Conservation (phyloP, 2,888 invertebrate species). For the Drosophila anceps region DNA sequence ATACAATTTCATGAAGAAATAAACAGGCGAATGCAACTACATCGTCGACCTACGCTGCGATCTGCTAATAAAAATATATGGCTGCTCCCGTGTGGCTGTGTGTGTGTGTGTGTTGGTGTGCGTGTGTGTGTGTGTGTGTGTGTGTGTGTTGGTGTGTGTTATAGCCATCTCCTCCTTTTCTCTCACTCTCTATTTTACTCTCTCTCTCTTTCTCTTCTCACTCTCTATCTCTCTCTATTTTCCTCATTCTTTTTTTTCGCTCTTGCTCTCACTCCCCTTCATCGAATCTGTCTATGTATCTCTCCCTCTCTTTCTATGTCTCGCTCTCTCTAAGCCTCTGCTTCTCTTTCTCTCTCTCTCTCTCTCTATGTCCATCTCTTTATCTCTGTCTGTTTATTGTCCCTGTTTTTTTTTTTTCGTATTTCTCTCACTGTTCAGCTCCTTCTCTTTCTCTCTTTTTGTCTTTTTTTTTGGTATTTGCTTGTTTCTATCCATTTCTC, state of each 20-base stretch:
- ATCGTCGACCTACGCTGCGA: not conserved
- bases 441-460: not conserved
- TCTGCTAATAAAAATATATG: not conserved
- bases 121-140: not conserved
- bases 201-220: not conserved
- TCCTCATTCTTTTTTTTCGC: too few relatives aligned
- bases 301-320: not conserved
- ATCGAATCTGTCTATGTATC: not conserved
- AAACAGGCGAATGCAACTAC: conserved; percentile 2
- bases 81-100: not conserved
- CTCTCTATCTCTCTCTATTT: not conserved
- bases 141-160: not conserved
- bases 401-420: not conserved
- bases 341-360: too few relatives aligned
- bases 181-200: not conserved
- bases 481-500: too few relatives aligned
- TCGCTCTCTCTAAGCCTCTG: too few relatives aligned
- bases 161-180: not conserved
- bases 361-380: too few relatives aligned
- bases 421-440: too few relatives aligned
- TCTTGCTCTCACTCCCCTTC: not conserved
- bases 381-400: not conserved
- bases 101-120: not conserved
- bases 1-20: not conserved
- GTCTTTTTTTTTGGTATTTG: not conserved